A percentile compares a stretch with the other conserved stretches of the same genome.
Evolutionary conservation across 35 echinoderm and acorn worm species (phyloP).

Genomic region (Apostichopus californicus): DNA sequence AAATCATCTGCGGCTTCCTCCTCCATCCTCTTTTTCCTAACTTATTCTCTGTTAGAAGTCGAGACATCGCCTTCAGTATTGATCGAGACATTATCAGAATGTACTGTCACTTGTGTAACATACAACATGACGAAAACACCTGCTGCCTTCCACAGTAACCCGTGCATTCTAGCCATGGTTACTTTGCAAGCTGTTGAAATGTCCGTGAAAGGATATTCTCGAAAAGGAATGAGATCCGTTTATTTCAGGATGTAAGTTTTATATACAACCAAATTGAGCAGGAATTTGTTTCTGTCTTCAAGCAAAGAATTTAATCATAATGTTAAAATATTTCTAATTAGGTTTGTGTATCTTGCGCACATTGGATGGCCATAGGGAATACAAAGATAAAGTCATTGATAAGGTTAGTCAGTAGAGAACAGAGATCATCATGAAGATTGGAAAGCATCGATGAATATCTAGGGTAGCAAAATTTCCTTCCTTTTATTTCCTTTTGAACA

Average conservation of each 20-base stretch:
- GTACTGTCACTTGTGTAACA: neutral
- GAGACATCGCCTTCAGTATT: neutral
- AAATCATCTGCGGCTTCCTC: neutral
- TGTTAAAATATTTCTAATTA: neutral
- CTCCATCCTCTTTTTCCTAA: neutral
- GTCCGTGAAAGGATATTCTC: too few species aligned
- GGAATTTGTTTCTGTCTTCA: too few species aligned
- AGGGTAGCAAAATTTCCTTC: neutral
- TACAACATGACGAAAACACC: neutral
- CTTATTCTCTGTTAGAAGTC: neutral
- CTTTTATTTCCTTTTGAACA: too few species aligned
- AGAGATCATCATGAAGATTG: neutral
- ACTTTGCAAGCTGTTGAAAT: too few species aligned
- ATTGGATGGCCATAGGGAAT: neutral
- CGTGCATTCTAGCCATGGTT: neutral
- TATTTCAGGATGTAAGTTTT: too few species aligned
- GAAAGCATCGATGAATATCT: neutral
- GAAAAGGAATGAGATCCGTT: too few species aligned
- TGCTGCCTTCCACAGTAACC: neutral
- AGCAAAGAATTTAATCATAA: neutral
- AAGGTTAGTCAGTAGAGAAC: neutral
- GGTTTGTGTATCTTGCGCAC: neutral
- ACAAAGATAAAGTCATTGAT: neutral
- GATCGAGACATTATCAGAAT: slow-evolving; percentile 12
- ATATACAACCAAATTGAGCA: too few species aligned